Evolutionary conservation across 2,113 vertebrate genomes (phyloP).

Genomic region (Callipepla californica): DNA sequence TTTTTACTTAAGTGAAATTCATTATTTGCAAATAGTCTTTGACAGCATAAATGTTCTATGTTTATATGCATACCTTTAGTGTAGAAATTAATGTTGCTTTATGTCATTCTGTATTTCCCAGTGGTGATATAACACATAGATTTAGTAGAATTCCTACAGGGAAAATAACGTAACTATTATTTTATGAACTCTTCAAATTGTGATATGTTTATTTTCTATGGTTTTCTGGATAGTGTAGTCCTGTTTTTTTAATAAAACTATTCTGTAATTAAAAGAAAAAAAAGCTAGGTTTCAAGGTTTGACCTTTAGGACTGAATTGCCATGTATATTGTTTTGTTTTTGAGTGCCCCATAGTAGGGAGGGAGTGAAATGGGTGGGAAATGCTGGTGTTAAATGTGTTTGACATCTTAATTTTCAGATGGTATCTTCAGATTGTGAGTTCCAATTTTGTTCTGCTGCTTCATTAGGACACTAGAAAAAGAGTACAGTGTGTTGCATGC

Average conservation of each 20-base stretch:
- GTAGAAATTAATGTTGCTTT: neutral
- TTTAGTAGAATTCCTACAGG: neutral
- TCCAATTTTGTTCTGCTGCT: slow-evolving; percentile 3
- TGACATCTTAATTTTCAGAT: neutral
- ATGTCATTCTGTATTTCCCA: neutral
- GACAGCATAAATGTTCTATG: neutral
- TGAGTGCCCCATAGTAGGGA: neutral
- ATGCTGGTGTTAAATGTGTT: neutral
- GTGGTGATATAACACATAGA: neutral
- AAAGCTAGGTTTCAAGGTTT: neutral
- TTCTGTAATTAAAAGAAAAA: neutral
- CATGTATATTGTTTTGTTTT: neutral
- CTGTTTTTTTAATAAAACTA: neutral
- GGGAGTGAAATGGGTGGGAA: neutral
- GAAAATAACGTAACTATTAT: neutral
- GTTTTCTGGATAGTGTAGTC: neutral
- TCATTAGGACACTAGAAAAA: neutral
- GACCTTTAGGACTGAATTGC: neutral
- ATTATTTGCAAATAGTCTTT: neutral
- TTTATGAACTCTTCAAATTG: neutral
- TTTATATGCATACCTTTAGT: neutral
- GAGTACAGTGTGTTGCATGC: neutral
- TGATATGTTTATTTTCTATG: neutral
- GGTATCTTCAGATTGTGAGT: neutral
- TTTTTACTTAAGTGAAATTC: neutral